Conservation (phyloP, 2,888 invertebrate species). For the Drosophila affinis region DNA sequence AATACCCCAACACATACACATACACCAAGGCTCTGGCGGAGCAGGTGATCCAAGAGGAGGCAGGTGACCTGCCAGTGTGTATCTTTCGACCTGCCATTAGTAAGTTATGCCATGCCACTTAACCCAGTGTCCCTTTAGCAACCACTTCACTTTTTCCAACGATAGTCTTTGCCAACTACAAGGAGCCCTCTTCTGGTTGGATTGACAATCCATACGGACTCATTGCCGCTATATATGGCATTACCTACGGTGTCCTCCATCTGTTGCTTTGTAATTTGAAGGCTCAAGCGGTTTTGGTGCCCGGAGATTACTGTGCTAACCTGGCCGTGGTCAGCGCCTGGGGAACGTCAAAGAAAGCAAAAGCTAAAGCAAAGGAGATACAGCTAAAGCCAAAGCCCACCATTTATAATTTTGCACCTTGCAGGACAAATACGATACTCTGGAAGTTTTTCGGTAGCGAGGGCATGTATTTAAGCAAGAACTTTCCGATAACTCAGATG, state of each 20-base stretch:
- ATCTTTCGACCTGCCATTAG: slow-evolving; percentile 86
- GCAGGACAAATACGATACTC: slow-evolving; percentile 89
- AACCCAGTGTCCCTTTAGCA: slow-evolving; percentile 5
- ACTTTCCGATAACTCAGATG: slow-evolving; percentile 86
- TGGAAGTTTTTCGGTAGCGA: slow-evolving; percentile 88
- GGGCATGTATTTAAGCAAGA: slow-evolving; percentile 82
- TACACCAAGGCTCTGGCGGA: slow-evolving; percentile 71
- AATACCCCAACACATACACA: slow-evolving; percentile 88
- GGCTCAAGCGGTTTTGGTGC: slow-evolving; percentile 82
- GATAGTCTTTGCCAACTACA: slow-evolving; percentile 79
- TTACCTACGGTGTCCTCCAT: slow-evolving; percentile 86
- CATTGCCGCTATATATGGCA: slow-evolving; percentile 83
- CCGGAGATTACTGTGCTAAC: slow-evolving; percentile 84
- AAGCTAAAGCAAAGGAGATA: too few species aligned
- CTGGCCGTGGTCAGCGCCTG: slow-evolving; percentile 83
- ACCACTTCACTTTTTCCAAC: neutral
- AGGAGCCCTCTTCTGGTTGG: slow-evolving; percentile 86
- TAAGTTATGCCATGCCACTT: slow-evolving; percentile 83
- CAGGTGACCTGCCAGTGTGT: too few species aligned
- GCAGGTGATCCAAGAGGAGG: too few species aligned
- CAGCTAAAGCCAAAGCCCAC: slow-evolving; percentile 16
- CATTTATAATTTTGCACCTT: slow-evolving; percentile 92
- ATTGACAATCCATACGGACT: slow-evolving; percentile 88
- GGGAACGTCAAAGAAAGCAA: slow-evolving; percentile 78
- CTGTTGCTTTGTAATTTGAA: slow-evolving; percentile 73